Base-by-base conservation (phyloP, 2,888 invertebrate genomes). In the Biston betularia region DNA sequence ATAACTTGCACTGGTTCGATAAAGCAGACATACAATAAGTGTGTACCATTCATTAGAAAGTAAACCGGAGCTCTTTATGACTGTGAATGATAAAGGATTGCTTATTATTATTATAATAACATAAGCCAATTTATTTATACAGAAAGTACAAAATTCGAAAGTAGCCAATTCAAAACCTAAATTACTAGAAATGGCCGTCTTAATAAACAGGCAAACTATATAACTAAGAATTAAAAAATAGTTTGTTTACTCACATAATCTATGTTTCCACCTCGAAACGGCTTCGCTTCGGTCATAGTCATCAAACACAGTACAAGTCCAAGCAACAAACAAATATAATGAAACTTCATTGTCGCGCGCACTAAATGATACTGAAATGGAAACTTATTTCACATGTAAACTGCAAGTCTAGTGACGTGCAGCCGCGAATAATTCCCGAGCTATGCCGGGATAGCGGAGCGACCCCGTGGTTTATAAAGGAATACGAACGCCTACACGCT, bases 181-280 rank as follows among this genome's bases (percentile, higher is more conserved):
- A 24, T 24, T 24, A 24, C n/a, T n/a, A 24, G 3, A 24, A 24
- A 24, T 24, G 24, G 24, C 24, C 24, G 3, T 2, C 24, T 24
- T 2, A 24, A 24, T 24, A 24, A 24, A 24, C n/a, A n/a, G n/a
- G n/a, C n/a, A 24, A 24, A 24, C 1, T 24, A 24, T n/a, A 24
- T 24, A 24, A 6, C 14, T 15, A 5, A 9, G 1, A 40, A 3
- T 44, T 12, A 44, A 45, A 5, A 45, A 45, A 6, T n/a, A 9
- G 1, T 34, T 38, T 7, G 11, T 8, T 56, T 73, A 91, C 92
- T 92, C 79, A 92, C 92, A 81, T 92, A 91, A 78, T 91, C 92
- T 68, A 92, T 90, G 63, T 84, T 90, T 48, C 86, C 85, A 24
- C 78, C 76, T 35, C 83, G 80, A 71, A 86, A 80, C 8, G 92